phyloP scores from a whole-genome alignment of 2,797 vertebrate genomes.

The Lacerta agilis region DNA sequence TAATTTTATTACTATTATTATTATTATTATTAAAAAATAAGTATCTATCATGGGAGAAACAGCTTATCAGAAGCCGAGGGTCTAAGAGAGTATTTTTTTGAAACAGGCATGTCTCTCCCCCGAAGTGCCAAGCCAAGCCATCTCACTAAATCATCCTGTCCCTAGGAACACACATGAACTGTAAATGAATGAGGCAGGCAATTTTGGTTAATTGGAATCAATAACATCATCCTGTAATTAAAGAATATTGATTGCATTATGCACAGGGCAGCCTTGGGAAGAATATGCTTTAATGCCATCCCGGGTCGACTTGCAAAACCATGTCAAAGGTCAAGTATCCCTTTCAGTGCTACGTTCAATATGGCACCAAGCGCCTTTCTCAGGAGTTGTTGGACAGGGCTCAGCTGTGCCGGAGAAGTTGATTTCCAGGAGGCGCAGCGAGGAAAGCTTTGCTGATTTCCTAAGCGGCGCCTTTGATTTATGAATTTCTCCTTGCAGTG shows the following conservation, averaged over 20 bases:
- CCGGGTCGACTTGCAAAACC: conserved; percentile 71
- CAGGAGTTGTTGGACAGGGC: background rate
- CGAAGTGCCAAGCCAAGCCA: conserved; percentile 37
- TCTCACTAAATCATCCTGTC: conserved; percentile 72
- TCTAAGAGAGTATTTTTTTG: conserved; percentile 31
- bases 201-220: conserved; percentile 80
- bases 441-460: conserved; percentile 26
- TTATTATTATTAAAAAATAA: conserved; percentile 54
- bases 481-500: background rate
- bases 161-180: conserved; percentile 70
- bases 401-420: background rate
- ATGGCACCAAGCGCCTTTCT: conserved; percentile 18
- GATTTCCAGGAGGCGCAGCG: background rate
- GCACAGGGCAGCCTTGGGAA: conserved; percentile 59
- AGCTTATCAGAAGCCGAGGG: background rate
- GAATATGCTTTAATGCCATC: conserved; percentile 67
- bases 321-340: conserved; percentile 52
- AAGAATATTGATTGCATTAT: conserved; percentile 78
- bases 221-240: conserved; percentile 80
- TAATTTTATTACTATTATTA: conserved; percentile 54
- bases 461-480: background rate
- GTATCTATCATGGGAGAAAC: conserved; percentile 51
- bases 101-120: conserved; percentile 35
- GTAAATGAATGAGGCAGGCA: conserved; percentile 76
- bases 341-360: conserved; percentile 11